phyloP scores from a whole-genome alignment of 2,797 vertebrate species.

The Valencia hispanica region DNA sequence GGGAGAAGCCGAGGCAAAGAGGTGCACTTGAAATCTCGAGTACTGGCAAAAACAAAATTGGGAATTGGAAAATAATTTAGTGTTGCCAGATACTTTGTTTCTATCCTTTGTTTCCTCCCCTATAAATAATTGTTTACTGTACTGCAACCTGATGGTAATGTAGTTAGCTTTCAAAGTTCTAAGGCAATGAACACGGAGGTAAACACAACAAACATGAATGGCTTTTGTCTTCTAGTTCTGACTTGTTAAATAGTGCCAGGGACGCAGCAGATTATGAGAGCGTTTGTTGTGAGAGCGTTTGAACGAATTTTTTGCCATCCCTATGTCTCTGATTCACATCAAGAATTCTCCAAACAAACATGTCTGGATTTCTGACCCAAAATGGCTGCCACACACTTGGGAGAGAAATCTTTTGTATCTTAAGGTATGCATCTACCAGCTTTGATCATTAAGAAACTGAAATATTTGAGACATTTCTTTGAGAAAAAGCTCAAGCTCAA shows the following conservation, averaged over 20 bases:
- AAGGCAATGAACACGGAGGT: slow-evolving; percentile 35
- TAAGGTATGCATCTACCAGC: not conserved
- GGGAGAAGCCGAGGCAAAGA: slow-evolving; percentile 19
- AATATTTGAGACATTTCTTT: no score
- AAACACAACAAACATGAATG: slow-evolving; percentile 45
- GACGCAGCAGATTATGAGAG: slow-evolving; percentile 46
- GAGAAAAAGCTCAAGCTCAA: not conserved
- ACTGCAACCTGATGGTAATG: slow-evolving; percentile 7
- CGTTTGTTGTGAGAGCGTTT: slow-evolving; percentile 24
- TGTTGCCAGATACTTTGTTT: slow-evolving; percentile 25
- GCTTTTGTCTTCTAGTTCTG: slow-evolving; percentile 38
- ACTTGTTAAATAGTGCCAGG: slow-evolving; percentile 58
- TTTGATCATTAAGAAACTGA: not conserved
- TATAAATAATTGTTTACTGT: slow-evolving; percentile 36
- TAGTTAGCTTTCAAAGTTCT: slow-evolving; percentile 23
- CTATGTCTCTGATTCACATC: slow-evolving; percentile 26
- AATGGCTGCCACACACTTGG: not conserved
- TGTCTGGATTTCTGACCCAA: not conserved
- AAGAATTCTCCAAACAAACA: slow-evolving; percentile 13
- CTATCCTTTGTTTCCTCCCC: slow-evolving; percentile 19
- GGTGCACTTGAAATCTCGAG: slow-evolving; percentile 41
- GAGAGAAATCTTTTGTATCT: not conserved
- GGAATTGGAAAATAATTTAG: slow-evolving; percentile 12
- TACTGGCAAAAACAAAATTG: slow-evolving; percentile 60
- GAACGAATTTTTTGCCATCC: slow-evolving; percentile 30